These are phyloP conservation scores for Adineta ricciae DNA, from an alignment of 2,888 invertebrate genomes.

Conservation along the genomic window DNA sequence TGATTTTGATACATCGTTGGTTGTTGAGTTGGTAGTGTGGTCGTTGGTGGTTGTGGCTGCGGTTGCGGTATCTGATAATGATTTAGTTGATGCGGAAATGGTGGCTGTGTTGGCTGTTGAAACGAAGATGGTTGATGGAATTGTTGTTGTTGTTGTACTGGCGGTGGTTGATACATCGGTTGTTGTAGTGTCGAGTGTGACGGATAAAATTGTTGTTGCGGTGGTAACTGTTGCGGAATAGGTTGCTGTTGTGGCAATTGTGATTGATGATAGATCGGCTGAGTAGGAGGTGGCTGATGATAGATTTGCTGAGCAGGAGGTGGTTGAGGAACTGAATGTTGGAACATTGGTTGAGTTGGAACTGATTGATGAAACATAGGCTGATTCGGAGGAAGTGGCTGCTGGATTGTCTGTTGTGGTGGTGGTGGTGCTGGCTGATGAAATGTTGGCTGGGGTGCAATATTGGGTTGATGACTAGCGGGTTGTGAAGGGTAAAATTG, in stretches of 20 bases:
- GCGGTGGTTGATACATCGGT: constrained; percentile 19
- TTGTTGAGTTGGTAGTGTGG: neutral
- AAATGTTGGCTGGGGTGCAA: neutral
- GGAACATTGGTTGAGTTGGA: no score
- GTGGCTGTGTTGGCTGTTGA: neutral
- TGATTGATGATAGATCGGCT: neutral
- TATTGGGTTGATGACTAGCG: neutral
- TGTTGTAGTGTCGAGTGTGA: constrained; percentile 23
- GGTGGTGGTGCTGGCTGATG: constrained; percentile 33
- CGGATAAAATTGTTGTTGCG: neutral
- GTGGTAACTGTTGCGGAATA: constrained; percentile 27
- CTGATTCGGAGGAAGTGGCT: no score
- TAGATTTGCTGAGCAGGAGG: neutral
- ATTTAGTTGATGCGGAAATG: constrained; percentile 5
- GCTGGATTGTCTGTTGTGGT: neutral
- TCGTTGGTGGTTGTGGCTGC: no score
- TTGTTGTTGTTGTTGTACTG: constrained; percentile 27
- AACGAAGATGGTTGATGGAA: neutral
- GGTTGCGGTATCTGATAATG: neutral
- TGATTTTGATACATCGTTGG: neutral
- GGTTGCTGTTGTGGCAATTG: constrained; percentile 25
- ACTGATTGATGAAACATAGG: no score
- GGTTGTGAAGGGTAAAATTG: neutral
- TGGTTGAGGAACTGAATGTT: no score
- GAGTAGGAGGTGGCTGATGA: constrained; percentile 24